A percentile compares a stretch with the other conserved stretches of the same genome.
phyloP scores from a whole-genome alignment of 1,140 invertebrate species.

The Pseudoatta argentina region DNA sequence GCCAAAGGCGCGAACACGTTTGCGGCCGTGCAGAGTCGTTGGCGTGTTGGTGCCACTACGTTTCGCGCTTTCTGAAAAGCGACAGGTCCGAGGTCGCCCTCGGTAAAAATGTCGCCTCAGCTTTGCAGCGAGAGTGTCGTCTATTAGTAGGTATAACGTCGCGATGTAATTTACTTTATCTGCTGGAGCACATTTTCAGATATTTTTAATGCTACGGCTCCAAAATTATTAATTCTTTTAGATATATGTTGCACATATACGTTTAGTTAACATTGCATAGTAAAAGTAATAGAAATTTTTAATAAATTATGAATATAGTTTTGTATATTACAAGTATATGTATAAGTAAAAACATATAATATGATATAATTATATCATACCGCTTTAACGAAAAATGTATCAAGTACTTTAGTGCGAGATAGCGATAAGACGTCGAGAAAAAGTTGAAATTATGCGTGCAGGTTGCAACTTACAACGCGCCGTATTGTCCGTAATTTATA shows the following conservation, averaged over 20 bases:
- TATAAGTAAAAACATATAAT: background rate
- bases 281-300: background rate
- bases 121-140: background rate
- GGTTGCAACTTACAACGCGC: slow-evolving; percentile 13
- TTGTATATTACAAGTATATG: background rate
- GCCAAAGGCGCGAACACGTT: slow-evolving; percentile 56
- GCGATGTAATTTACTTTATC: slow-evolving; percentile 58
- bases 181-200: slow-evolving; percentile 20
- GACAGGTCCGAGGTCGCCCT: slow-evolving; percentile 40
- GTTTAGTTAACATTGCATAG: background rate
- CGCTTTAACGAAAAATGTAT: background rate
- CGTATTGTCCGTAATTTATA: slow-evolving; percentile 49
- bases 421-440: slow-evolving; percentile 24
- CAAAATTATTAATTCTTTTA: slow-evolving; percentile 27
- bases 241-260: background rate
- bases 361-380: background rate
- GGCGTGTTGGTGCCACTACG: slow-evolving; percentile 35
- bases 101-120: slow-evolving; percentile 54
- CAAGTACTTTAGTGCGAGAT: background rate
- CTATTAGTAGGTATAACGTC: background rate
- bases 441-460: slow-evolving; percentile 2
- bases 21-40: slow-evolving; percentile 17
- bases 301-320: background rate
- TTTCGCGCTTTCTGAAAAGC: slow-evolving; percentile 30
- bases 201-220: slow-evolving; percentile 11